Evolutionary conservation across 2,797 vertebrate genomes (phyloP), one percentile per base, ranked within the genome.

Genomic region (Gallinago stenura): DNA sequence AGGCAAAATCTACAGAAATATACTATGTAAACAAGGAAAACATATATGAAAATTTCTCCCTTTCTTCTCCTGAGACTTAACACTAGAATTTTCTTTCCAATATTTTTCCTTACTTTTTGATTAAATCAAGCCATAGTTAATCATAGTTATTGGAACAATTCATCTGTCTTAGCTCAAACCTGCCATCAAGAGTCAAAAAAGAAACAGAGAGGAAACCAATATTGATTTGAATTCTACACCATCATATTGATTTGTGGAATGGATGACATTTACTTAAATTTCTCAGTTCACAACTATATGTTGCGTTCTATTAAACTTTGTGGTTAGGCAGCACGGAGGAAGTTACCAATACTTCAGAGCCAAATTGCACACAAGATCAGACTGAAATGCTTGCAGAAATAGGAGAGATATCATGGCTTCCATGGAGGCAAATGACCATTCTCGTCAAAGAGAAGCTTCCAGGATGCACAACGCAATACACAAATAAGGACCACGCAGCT

Each of bases 381-480:
- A 12, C 1, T 3, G 12, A 56, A 84, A 13, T 58, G 3, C 41
- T 37, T 81, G 22, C 19, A n/a, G 56, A 86, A 77, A 68, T 2
- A 13, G 30, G 51, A 15, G 17, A 24, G 9, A 45, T 5, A 56
- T 6, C 1, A 2, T 18, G 70, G 37, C 21, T 72, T 65, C 53
- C 0, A 0, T 15, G 25, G 33, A 51, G 19, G 30, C 12, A 83
- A 83, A 48, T 12, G 10, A 72, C 10, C 1, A 0, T 48, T 14
- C 31, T 50, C 2, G 2, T 39, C 48, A 87, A 15, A 48, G 8
- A 77, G 60, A 24, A 48, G 9, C n/a, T 83, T 41, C n/a, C 31
- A 45, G 33, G 20, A 12, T 15, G 33, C 31, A 83, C 37, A 26
- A 51, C 7, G 12, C 16, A 50, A 54, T 3, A 62, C 10, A 26